Conservation (phyloP, 2,797 vertebrate species). For the Psittacula derbiana region DNA sequence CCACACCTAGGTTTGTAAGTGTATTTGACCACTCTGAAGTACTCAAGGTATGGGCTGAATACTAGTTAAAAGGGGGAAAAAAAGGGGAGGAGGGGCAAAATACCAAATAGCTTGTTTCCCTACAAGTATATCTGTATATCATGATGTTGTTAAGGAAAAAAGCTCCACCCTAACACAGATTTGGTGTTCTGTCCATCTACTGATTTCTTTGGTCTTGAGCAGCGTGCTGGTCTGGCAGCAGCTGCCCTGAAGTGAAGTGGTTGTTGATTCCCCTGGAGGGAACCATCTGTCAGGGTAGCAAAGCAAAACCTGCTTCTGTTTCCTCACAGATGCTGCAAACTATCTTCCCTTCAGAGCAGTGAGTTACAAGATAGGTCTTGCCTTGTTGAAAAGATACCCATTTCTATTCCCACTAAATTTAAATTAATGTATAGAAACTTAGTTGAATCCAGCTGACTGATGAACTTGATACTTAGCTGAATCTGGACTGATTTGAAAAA, state of each 20-base stretch:
- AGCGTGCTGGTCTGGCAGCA: neutral
- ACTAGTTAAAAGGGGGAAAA: neutral
- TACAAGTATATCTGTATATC: neutral
- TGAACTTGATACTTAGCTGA: neutral
- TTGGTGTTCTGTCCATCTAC: neutral
- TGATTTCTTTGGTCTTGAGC: neutral
- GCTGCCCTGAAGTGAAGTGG: neutral
- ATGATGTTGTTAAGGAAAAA: neutral
- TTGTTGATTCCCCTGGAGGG: neutral
- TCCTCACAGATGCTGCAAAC: neutral
- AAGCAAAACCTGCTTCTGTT: neutral
- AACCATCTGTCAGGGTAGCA: neutral
- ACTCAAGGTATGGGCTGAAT: neutral
- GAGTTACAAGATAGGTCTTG: neutral
- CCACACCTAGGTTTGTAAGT: fast-evolving
- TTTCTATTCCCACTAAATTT: neutral
- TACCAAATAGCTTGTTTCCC: neutral
- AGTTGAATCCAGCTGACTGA: neutral
- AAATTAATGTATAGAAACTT: neutral
- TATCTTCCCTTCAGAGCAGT: neutral
- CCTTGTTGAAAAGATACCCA: neutral
- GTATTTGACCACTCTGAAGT: neutral
- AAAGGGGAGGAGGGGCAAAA: neutral
- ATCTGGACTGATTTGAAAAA: neutral
- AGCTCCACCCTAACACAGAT: neutral